These are phyloP conservation scores for Xanthia togata DNA, from an alignment of 2,888 invertebrate species.

Conservation along the genomic window DNA sequence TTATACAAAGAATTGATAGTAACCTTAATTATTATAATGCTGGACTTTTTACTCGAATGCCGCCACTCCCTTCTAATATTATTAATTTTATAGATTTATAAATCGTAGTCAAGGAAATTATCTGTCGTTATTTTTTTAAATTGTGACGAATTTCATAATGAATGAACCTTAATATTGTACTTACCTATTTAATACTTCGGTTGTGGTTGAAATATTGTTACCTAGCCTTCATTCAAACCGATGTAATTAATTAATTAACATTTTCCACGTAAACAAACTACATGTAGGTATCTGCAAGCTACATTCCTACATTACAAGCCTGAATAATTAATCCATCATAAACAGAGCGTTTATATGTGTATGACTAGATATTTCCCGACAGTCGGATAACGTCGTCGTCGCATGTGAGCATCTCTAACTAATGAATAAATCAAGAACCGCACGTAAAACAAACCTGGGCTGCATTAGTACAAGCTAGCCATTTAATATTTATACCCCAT, in stretches of 20 bases:
- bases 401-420: conserved; percentile 20
- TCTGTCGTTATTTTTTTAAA: conserved; percentile 59
- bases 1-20: conserved; percentile 77
- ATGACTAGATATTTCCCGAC: conserved; percentile 16
- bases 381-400: background rate
- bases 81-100: conserved; percentile 72
- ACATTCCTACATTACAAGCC: conserved; percentile 68
- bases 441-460: conserved; percentile 25
- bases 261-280: conserved; percentile 25
- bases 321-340: conserved; percentile 30
- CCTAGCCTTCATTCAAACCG: conserved; percentile 48
- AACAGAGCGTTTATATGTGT: background rate
- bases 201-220: conserved; percentile 64
- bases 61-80: conserved; percentile 76
- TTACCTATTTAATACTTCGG: conserved; percentile 55
- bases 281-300: conserved; percentile 31
- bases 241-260: conserved; percentile 18
- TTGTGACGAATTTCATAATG: conserved; percentile 55
- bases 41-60: conserved; percentile 86
- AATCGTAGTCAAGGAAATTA: conserved; percentile 64
- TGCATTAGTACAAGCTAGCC: conserved; percentile 55
- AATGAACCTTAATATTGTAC: conserved; percentile 56
- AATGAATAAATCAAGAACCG: conserved; percentile 16
- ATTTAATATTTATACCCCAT: conserved; percentile 49
- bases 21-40: conserved; percentile 78